Base-by-base conservation (phyloP, 2,888 invertebrate genomes). In the Agrochola circellaris region DNA sequence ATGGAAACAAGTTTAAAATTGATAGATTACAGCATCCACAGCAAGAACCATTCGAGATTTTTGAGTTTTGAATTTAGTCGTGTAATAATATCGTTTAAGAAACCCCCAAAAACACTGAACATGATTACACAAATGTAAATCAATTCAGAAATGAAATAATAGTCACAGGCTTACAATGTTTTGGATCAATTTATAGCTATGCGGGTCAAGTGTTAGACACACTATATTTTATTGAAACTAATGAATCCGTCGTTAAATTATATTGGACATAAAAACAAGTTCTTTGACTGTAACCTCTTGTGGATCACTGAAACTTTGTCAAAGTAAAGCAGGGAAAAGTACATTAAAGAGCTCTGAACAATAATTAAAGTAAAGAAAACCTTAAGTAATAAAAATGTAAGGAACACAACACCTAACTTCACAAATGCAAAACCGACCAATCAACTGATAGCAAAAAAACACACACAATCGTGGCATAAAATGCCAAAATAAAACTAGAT, bases 401-500 rank as follows among this genome's bases (percentile, higher is more conserved):
- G 1, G 15, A 45, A 68, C 38, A 67, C 45, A 26, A 64, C 58
- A 64, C 7, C 30, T n/a, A 45, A 51, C 30, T 51, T 65, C 45
- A 11, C 4, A 42, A 60, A 58, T 45, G 30, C 23, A 58, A 62
- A 54, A 54, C 17, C 34, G 45, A 23, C 61, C 17, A 69, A 77
- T 77, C 69, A 73, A 51, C 45, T 61, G 77, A 70, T 85, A 81
- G 60, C 17, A 56, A 54, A 65, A 73, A 62, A 74, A 69, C 45
- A 69, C 42, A 54, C 15, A 38, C 45, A 30, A 34, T 56, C 56
- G 17, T 51, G n/a, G 42, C 60, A 66, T 34, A 51, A n/a, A 76
- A 66, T 9, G 65, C 34, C 30, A 77, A 83, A 81, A 83, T 71
- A 82, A 81, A 77, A 62, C 73, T 75, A 69, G 83, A 84, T 85